Evolutionary conservation across 2,797 vertebrate species (phyloP), one percentile per base, ranked within the genome.

Genomic region (Parambassis ranga): DNA sequence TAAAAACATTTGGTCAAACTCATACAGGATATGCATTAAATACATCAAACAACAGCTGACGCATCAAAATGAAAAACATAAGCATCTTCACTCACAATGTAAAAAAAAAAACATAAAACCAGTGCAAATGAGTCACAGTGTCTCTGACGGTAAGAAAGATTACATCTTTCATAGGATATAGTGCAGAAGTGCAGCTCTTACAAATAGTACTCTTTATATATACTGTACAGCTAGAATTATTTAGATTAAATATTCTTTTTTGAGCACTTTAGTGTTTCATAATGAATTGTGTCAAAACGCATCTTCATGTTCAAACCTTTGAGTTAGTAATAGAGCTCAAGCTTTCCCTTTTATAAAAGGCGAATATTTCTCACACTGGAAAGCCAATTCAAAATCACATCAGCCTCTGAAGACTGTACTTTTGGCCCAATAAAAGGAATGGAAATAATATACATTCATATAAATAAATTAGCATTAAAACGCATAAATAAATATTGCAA

Each of bases 81-180:
- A 72, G 60, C 51, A 5, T 75, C 62, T 79, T 74, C 44, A 43
- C 71, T 67, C 75, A 85, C 71, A 66, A 68, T 59, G 28, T 76
- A 67, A 76, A 78, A 71, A 64, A 58, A 79, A 68, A 39, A 75
- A 64, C 31, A 67, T 33, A 72, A 86, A 89, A 84, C 35, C 77
- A 88, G 87, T 87, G 87, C 86, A 90, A 89, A 87, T 81, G 79
- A 85, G 83, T 91, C 87, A 90, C 89, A 89, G 89, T 90, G 90
- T 90, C 72, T 88, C 78, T 77, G 81, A 91, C 83, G 30, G 85
- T 86, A 70, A 65, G 79, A 88, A 90, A 89, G 82, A 79, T 77
- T 53, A 60, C 18, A 82, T 82, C 83, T 86, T 86, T 78, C 72
- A 65, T 27, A 67, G 65, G 39, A 66, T 55, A 76, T 86, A 89